Evolutionary conservation across 1,140 invertebrate genomes (phyloP).

Genomic region (Solenopsis fugax): DNA sequence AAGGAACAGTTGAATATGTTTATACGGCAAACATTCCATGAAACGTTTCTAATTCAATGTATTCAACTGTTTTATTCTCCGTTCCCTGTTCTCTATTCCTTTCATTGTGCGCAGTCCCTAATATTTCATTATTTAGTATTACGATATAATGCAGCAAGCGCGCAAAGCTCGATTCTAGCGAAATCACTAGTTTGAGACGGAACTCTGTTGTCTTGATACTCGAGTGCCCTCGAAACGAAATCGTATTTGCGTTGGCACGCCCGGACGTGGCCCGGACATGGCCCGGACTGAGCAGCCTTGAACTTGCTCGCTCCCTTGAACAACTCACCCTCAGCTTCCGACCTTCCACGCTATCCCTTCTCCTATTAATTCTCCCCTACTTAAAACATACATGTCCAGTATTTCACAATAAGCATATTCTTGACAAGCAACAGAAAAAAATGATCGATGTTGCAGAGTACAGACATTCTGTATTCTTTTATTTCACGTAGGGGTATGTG

Average conservation of each 20-base stretch:
- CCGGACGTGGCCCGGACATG: slow-evolving; percentile 80
- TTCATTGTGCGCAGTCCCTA: not conserved
- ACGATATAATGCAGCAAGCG: not conserved
- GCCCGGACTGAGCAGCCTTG: slow-evolving; percentile 80
- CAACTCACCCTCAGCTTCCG: slow-evolving; percentile 63
- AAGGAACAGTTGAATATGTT: too few species aligned
- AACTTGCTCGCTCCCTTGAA: slow-evolving; percentile 77
- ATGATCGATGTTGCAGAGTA: not conserved
- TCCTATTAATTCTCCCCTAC: not conserved
- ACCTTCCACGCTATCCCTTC: slow-evolving; percentile 26
- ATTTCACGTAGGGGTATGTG: not conserved
- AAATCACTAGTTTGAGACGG: slow-evolving; percentile 25
- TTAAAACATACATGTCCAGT: not conserved
- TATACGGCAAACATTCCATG: too few species aligned
- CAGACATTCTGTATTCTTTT: not conserved
- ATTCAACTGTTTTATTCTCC: too few species aligned
- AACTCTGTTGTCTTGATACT: slow-evolving; percentile 74
- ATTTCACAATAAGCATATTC: slow-evolving; percentile 28
- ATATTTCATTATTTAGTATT: not conserved
- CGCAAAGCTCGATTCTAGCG: not conserved
- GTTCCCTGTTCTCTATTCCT: too few species aligned
- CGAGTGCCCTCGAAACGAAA: slow-evolving; percentile 71
- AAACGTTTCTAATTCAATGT: too few species aligned
- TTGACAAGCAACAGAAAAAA: slow-evolving; percentile 3
- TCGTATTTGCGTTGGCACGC: slow-evolving; percentile 80